Evolutionary conservation across 2,797 vertebrate genomes (phyloP).

Genomic region (Eremophila alpestris): DNA sequence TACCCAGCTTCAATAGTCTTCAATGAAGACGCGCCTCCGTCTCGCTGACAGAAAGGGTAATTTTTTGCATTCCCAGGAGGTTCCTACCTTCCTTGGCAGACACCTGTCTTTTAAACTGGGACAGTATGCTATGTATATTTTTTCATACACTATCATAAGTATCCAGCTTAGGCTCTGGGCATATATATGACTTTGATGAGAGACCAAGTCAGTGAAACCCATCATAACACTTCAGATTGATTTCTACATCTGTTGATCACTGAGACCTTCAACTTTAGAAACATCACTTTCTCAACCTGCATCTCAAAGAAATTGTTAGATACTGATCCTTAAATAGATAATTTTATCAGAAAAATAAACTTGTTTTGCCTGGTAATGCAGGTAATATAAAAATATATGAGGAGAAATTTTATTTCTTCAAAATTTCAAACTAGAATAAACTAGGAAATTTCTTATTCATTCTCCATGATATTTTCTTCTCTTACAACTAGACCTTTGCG

Average conservation of each 20-base stretch:
- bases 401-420: background rate
- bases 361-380: background rate
- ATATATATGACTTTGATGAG: background rate
- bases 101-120: background rate
- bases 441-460: background rate
- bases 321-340: background rate
- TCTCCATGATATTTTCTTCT: background rate
- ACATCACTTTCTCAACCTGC: background rate
- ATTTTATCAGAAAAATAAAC: background rate
- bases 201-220: background rate
- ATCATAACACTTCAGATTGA: background rate
- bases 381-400: background rate
- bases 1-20: too few species aligned
- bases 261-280: background rate
- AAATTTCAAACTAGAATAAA: background rate
- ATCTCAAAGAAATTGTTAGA: background rate
- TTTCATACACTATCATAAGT: background rate
- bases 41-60: too few species aligned
- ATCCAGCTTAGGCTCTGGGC: fast-evolving
- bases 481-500: background rate
- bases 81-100: background rate
- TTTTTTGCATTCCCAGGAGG: background rate
- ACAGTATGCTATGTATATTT: background rate
- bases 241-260: background rate
- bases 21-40: too few species aligned